Evolutionary conservation across 1,140 invertebrate genomes (phyloP), one percentile per base, ranked within the genome.

Genomic region (Drosophila mayri): DNA sequence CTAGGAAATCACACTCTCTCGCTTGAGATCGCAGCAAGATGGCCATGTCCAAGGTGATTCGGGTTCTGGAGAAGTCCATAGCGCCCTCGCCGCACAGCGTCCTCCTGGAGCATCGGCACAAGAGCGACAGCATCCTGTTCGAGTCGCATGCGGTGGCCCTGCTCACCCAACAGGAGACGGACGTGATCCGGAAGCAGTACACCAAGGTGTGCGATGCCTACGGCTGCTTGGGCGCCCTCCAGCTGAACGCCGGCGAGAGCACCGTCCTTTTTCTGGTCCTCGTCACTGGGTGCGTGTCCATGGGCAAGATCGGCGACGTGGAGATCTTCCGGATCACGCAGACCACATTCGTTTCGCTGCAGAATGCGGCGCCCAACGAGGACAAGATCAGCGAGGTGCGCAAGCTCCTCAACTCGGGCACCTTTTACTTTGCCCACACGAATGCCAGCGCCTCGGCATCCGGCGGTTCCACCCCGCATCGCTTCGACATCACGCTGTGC

Each of bases 251-350:
- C 71, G 97, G 97, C 60, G 97, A 98, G 91, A 95, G 95, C 76
- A 96, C 95, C 32, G 93, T 98, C 35, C 94, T 98, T 30, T 99
- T 97, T 90, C 94, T 99, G 47, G 97, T 99, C 6, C 94, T 99
- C 78, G 96, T 99, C n/a, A 98, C 97, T 8, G 97, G 98, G 9
- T 99, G 98, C 92, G 96, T 98, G 71, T 99, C 98, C 4, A 96
- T 99, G 65, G 98, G 98, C 12, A 99, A 99, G 94, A 96, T 99
- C 49, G 95, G 95, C 16, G 97, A 99, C 79, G 96, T 96, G 7
- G 98, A 99, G 94, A 96, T 99, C 25, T 99, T 99, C 93, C 95
- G 97, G 75, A 97, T 99, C 44, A 99, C 97, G 0, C 97, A 98
- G 91, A 97, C 97, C 1, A 95, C 96, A 81, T 98, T 99, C 92